Percentiles rank a stretch among this genome's conserved stretches.
Conservation (phyloP, 30 jellyfish, hydroid and myxozoan species). For the Pseudorhiza aurosa region DNA sequence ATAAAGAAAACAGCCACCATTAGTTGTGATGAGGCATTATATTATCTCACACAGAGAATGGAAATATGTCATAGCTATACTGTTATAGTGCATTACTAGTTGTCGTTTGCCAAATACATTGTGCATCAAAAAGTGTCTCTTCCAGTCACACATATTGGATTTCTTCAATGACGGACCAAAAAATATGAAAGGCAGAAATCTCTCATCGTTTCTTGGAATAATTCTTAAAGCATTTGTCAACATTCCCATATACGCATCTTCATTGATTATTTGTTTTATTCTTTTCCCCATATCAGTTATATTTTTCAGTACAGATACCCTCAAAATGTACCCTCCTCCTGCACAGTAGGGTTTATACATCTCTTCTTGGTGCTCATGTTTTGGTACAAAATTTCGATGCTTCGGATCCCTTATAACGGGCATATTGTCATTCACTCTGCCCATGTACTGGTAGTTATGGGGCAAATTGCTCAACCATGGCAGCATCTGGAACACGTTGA, state of each 20-base stretch:
- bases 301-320: conserved; percentile 69
- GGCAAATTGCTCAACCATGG: conserved; percentile 80
- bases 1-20: too few relatives aligned
- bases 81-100: conserved; percentile 87
- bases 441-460: conserved; percentile 65
- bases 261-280: conserved; percentile 87
- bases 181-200: conserved; percentile 92
- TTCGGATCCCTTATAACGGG: conserved; percentile 95
- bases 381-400: conserved; percentile 92
- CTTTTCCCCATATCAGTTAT: conserved; percentile 67
- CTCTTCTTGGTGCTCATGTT: conserved; percentile 74
- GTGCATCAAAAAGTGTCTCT: conserved; percentile 81
- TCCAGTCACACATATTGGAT: conserved; percentile 88
- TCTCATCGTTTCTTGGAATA: conserved; percentile 80
- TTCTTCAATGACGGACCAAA: conserved; percentile 66
- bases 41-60: conserved; percentile 69
- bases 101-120: conserved; percentile 82
- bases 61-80: conserved; percentile 70
- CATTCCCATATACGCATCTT: conserved; percentile 98
- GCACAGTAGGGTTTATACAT: conserved; percentile 87
- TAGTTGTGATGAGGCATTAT: too few relatives aligned
- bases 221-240: conserved; percentile 76
- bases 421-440: conserved; percentile 80
- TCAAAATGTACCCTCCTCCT: conserved; percentile 93
- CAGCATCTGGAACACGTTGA: conserved; percentile 60